Conservation (phyloP, 2,888 invertebrate species). For the Sinhomidia bicolor region DNA sequence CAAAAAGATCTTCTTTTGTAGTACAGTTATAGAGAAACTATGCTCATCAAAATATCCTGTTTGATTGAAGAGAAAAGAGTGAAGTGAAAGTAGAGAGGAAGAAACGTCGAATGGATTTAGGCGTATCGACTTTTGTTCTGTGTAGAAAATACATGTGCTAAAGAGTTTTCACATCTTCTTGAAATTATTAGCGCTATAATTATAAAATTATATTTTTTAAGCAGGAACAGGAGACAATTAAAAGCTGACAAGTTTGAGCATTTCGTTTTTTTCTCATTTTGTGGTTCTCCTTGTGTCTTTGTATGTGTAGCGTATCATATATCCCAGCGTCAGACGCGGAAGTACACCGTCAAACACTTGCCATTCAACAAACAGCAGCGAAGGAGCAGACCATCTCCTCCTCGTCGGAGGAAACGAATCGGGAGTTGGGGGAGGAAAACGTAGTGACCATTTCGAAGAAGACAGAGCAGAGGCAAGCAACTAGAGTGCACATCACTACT, state of each 20-base stretch:
- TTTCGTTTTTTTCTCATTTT: not conserved
- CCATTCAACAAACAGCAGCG: slow-evolving; percentile 75
- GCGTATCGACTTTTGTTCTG: not conserved
- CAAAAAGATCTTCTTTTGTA: too few relatives aligned
- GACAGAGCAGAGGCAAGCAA: slow-evolving; percentile 68
- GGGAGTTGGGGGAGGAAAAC: slow-evolving; percentile 61
- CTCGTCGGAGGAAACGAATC: slow-evolving; percentile 48
- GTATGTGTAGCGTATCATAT: slow-evolving; percentile 84
- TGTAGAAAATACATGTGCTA: slow-evolving; percentile 15
- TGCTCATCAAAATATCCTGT: not conserved
- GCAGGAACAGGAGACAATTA: too few relatives aligned
- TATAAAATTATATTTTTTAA: too few relatives aligned
- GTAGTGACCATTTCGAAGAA: slow-evolving; percentile 40
- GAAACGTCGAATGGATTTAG: not conserved
- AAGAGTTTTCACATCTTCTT: too few relatives aligned
- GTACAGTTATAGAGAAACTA: too few relatives aligned
- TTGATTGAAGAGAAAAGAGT: not conserved
- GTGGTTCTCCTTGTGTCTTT: slow-evolving; percentile 76
- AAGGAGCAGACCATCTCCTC: slow-evolving; percentile 45
- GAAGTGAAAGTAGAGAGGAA: slow-evolving; percentile 4
- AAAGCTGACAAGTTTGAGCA: not conserved
- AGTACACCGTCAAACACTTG: slow-evolving; percentile 82
- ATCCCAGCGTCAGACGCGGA: slow-evolving; percentile 84
- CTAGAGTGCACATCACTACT: slow-evolving; percentile 54
- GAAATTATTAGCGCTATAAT: too few relatives aligned